Percentiles rank a stretch among this genome's conserved stretches.
Conservation (phyloP, 2,797 vertebrate species). For the Dermochelys coriacea region DNA sequence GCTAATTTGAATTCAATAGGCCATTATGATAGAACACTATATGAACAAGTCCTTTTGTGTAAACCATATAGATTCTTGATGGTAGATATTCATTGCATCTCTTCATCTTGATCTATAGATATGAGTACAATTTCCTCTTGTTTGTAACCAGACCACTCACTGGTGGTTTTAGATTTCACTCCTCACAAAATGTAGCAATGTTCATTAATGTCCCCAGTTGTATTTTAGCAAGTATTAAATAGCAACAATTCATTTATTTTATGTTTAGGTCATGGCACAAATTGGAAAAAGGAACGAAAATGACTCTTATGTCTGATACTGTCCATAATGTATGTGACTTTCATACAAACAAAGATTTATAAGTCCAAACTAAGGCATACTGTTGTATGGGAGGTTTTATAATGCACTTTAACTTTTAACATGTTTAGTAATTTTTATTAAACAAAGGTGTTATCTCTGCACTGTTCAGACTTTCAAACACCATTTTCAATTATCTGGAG, state of each 20-base stretch:
- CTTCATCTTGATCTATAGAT: not conserved
- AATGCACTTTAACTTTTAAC: not conserved
- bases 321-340: not conserved
- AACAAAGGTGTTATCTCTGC: not conserved
- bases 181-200: not conserved
- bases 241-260: not conserved
- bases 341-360: not conserved
- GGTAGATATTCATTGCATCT: not conserved
- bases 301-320: not conserved
- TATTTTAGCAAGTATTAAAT: not conserved
- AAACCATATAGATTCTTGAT: not conserved
- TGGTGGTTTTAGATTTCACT: not conserved
- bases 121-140: not conserved
- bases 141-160: not conserved
- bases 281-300: not conserved
- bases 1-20: constrained; percentile 32
- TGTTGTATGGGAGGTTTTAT: not conserved
- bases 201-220: not conserved
- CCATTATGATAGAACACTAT: not conserved
- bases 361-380: not conserved
- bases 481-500: not conserved
- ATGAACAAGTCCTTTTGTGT: not conserved
- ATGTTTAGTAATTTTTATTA: not conserved
- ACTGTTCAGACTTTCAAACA: not conserved
- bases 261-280: not conserved